Evolutionary conservation across 2,888 invertebrate species (phyloP), one percentile per base, ranked within the genome.

Genomic region (Atrina japonica): DNA sequence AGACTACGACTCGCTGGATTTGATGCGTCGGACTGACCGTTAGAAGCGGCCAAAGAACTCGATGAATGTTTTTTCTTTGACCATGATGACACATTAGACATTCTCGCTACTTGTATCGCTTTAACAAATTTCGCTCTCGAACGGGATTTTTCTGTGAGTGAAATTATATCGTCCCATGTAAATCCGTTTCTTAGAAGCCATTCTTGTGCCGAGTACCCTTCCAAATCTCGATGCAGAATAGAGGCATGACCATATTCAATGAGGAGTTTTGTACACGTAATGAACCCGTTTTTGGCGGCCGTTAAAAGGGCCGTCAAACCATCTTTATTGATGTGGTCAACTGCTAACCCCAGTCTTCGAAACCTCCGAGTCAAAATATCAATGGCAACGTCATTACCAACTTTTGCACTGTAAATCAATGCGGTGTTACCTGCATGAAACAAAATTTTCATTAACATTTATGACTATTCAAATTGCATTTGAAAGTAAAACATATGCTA

Each of bases 381-480:
- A 11, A 87, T 81, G 5, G 86, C 88, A 3, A 85, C 81, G 70
- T 89, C 88, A 64, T 89, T 89, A 9, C 88, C 89, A 23, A 85
- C 83, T 69, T 80, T 83, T 0, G 88, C 85, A 63, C 85, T 81
- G 80, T 88, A 86, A 35, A 89, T 87, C 53, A 89, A 75, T 0
- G 89, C 83, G 0, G 88, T 89, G 66, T 88, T 88, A 18, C 89
- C 89, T 89, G 83, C 2, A 83, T 76, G 27, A 35, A 45, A 59
- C 35, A 72, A 45, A 35, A 30, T 30, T 41, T n/a, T n/a, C n/a
- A n/a, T n/a, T n/a, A n/a, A n/a, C n/a, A n/a, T n/a, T n/a, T n/a
- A n/a, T n/a, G n/a, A n/a, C n/a, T n/a, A n/a, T n/a, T n/a, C n/a
- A n/a, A n/a, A n/a, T n/a, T n/a, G n/a, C n/a, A n/a, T n/a, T n/a